Percentiles rank a stretch among this genome's conserved stretches.
phyloP scores from a whole-genome alignment of 2,113 vertebrate species.

The Chaetodon auriga region DNA sequence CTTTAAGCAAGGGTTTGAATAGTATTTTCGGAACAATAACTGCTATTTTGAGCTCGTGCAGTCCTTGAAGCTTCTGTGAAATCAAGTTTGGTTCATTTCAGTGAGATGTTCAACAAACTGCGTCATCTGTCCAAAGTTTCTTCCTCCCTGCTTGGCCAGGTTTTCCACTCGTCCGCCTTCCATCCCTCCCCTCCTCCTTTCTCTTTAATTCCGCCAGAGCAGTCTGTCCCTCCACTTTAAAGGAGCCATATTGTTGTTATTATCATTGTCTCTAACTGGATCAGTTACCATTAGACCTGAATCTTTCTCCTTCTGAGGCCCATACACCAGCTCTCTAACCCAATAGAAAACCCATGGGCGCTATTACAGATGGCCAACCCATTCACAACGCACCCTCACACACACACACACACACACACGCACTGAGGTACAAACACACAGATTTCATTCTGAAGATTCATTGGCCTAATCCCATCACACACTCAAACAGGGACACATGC shows the following conservation, averaged over 20 bases:
- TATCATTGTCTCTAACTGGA: conserved; percentile 81
- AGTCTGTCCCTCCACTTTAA: conserved; percentile 70
- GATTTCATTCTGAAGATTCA: conserved; percentile 82
- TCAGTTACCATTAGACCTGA: conserved; percentile 84
- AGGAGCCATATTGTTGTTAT: conserved; percentile 80
- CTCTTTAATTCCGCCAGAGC: conserved; percentile 36
- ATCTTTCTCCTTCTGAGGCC: conserved; percentile 79
- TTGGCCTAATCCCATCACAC: conserved; percentile 77
- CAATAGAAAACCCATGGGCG: conserved; percentile 81
- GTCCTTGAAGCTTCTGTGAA: conserved; percentile 1
- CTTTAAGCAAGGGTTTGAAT: neutral
- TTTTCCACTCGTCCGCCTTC: neutral
- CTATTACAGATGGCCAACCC: conserved; percentile 74
- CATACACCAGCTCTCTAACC: conserved; percentile 77
- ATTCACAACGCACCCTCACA: conserved; percentile 49
- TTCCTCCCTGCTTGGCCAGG: conserved; percentile 16
- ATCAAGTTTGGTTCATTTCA: conserved; percentile 6
- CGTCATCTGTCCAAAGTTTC: conserved; percentile 26
- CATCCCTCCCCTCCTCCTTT: conserved; percentile 2
- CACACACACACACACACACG: conserved; percentile 12
- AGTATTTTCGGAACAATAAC: neutral
- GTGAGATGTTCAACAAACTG: neutral
- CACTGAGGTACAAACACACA: conserved; percentile 53
- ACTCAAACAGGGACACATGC: conserved; percentile 64
- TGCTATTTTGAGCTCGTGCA: conserved; percentile 12